Base-by-base conservation (phyloP, 1,140 invertebrate species). In the Papilio machaon region DNA sequence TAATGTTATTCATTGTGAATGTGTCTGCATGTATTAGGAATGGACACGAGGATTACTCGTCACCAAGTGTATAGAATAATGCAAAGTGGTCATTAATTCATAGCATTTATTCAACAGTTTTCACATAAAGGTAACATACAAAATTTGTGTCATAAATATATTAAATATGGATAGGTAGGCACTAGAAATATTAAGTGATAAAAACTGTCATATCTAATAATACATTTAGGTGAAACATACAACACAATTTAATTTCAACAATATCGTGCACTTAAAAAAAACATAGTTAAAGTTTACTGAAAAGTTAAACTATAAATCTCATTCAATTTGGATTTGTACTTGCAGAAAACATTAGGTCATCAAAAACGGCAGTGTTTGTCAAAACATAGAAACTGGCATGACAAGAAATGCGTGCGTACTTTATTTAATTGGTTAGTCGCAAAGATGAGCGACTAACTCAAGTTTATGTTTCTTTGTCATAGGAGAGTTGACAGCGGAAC, bases 301-400 rank as follows among this genome's bases (percentile, higher is more conserved):
- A 91, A 91, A 89, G 92, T 94, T 92, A 93, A 91, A 91, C 91
- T 93, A 93, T 90, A 90, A 94, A 92, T 93, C 90, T 94, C 91
- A 94, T 92, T 94, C 92, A 92, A 90, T 90, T 94, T 88, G 92
- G 91, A 94, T 94, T 94, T 94, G 92, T 94, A 94, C 92, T 94
- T 92, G 92, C 91, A 92, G 89, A 91, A 91, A 92, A 91, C 85
- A 91, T 91, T 91, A 91, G 88, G 89, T 91, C 88, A 89, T 88
- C 84, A 91, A 91, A 88, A 91, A 90, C 90, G 92, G 91, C 91
- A 92, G 90, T 93, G 89, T 89, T 88, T 91, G 87, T 90, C 88
- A 92, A 90, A 93, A 93, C 92, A 94, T 94, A 94, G 92, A 94
- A 90, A 93, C 91, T 92, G 92, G 92, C 92, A 92, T 93, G 91